Evolutionary conservation across 2,797 vertebrate species (phyloP).

Genomic region (Delichon dasypus): DNA sequence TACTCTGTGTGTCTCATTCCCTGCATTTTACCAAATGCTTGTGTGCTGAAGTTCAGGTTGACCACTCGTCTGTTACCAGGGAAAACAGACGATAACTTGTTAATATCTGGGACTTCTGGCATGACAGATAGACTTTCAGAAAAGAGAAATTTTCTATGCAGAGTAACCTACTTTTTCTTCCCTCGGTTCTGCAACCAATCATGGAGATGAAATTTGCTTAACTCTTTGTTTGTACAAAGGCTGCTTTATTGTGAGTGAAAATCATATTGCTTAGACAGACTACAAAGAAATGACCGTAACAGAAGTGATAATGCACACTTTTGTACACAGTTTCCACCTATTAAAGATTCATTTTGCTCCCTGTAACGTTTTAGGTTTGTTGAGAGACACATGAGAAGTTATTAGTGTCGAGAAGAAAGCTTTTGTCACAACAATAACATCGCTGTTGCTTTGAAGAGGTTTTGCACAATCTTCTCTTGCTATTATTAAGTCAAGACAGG

Average conservation of each 20-base stretch:
- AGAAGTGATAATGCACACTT: neutral
- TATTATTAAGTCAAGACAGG: neutral
- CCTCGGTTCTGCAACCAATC: neutral
- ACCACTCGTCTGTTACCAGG: neutral
- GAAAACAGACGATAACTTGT: neutral
- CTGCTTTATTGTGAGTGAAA: neutral
- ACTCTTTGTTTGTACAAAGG: conserved; percentile 47
- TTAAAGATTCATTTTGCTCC: neutral
- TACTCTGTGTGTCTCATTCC: neutral
- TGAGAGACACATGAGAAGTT: neutral
- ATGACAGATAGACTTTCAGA: neutral
- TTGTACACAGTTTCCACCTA: neutral
- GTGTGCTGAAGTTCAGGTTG: neutral
- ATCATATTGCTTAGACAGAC: neutral
- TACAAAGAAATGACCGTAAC: neutral
- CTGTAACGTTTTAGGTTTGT: neutral
- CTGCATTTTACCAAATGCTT: neutral
- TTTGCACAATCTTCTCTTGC: neutral
- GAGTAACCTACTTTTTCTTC: conserved; percentile 43
- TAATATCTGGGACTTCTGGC: neutral
- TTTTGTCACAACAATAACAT: neutral
- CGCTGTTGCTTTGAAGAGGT: neutral
- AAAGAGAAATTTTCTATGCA: neutral
- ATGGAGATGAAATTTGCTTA: conserved; percentile 19
- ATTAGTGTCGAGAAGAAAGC: neutral